Evolutionary conservation across 1,140 invertebrate species (phyloP), one percentile per base, ranked within the genome.

Genomic region (Lepidostoma basale): DNA sequence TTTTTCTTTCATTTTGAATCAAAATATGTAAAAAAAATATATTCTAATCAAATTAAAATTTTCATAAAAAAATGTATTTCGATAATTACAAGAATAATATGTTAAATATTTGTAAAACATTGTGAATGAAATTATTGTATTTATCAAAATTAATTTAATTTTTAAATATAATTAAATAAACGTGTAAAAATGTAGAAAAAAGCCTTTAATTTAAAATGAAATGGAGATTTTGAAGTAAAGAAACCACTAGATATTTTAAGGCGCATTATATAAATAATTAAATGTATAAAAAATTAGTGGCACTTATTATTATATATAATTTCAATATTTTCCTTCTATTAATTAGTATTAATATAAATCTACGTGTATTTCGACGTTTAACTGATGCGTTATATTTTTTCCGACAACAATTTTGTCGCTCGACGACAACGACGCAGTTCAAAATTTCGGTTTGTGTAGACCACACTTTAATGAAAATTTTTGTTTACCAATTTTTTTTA

Each of bases 141-240:
- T 36, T 5, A 36, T 36, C n/a, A n/a, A n/a, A n/a, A n/a, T n/a
- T n/a, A n/a, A n/a, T n/a, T n/a, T n/a, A n/a, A n/a, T n/a, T n/a
- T 36, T 36, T 3, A 5, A 10, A 25, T 49, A 23, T 6, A 62
- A 39, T 59, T 20, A 62, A 63, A 49, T n/a, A n/a, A n/a, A n/a
- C n/a, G n/a, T n/a, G 44, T 63, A 63, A 28, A 42, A 28, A 47
- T 16, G 49, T 26, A 33, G 14, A 30, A 49, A 47, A 28, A 33
- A 22, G 23, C 10, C 49, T 63, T 63, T 45, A 16, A 45, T 63
- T 63, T 30, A 8, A 42, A 20, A 23, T 49, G 62, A 63, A 63
- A 63, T 63, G 26, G 44, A 63, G 45, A 52, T 3, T n/a, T 25
- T 49, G 9, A 63, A 49, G 22, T 49, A 23, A 49, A 33, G 62